Base-by-base conservation (phyloP, 2,797 vertebrate species). In the Hozukius guyotensis region DNA sequence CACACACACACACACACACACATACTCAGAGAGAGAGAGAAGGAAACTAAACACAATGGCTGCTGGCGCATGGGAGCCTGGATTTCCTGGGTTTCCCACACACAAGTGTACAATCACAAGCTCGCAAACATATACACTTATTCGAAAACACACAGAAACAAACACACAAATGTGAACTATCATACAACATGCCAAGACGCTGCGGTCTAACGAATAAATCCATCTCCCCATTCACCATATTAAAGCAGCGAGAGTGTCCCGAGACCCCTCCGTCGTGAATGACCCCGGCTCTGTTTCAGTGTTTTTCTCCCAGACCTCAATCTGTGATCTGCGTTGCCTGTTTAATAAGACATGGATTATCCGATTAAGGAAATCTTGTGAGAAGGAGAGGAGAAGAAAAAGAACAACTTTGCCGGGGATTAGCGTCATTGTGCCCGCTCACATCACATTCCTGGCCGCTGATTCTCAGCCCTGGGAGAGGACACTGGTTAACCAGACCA, bases 41-140 rank as follows among this genome's bases (percentile, higher is more conserved):
- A 95, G 95, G 95, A 96, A 96, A 88, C 90, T 57, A 84, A 92
- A 94, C 88, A 96, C 96, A 96, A 96, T 96, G 87, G 95, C 91
- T 84, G 88, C 76, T 93, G 93, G 92, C 81, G 92, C 94, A 96
- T 96, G 96, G 95, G 96, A 96, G 95, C 89, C 87, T 88, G 87
- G 91, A 91, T 90, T 93, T 94, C 90, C 94, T 94, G 89, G 90
- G 93, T 95, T 96, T 96, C 95, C 95, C 95, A 96, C 94, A 96
- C 94, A 94, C 88, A 93, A 92, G 84, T 91, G 89, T 83, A 90
- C 91, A 94, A 88, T 93, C 90, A 87, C 87, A 89, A 88, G 69
- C 83, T 64, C 66, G 49, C 88, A 92, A 89, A 92, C 83, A 90
- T 83, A 84, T 79, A 91, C 81, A 81, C 77, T 79, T 64, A 78